phyloP scores from a whole-genome alignment of 2,888 invertebrate genomes.

The Aleiodes testaceus region DNA sequence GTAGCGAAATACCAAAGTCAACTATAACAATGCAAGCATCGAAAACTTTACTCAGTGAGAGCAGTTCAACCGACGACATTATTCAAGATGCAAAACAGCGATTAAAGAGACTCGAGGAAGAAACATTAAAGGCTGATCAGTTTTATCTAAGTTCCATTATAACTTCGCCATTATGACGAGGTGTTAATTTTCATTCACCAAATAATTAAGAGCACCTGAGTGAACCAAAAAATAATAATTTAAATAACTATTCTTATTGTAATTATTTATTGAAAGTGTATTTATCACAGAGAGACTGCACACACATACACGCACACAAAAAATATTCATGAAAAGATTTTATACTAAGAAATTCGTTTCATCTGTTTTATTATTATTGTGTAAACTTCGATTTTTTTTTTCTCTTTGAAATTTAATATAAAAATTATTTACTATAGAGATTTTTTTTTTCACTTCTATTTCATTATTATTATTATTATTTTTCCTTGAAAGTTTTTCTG shows the following conservation, averaged over 20 bases:
- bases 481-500: conserved; percentile 62
- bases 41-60: conserved; percentile 65
- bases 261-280: conserved; percentile 31
- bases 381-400: conserved; percentile 64
- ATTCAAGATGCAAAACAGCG: conserved; percentile 69
- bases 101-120: conserved; percentile 66
- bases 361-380: conserved; percentile 59
- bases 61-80: conserved; percentile 70
- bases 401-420: conserved; percentile 62
- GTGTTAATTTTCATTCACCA: conserved; percentile 38
- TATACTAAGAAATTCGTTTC: conserved; percentile 26
- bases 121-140: conserved; percentile 67
- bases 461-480: conserved; percentile 48
- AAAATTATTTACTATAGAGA: conserved; percentile 67
- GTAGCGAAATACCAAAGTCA: conserved; percentile 51
- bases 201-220: conserved; percentile 18
- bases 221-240: conserved; percentile 10
- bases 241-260: conserved; percentile 9
- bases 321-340: conserved; percentile 13
- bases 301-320: neutral
- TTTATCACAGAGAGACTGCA: conserved; percentile 28
- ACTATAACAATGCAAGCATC: conserved; percentile 52
- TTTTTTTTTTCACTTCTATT: conserved; percentile 50
- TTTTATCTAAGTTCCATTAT: conserved; percentile 65
- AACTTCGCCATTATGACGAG: conserved; percentile 54